Base-by-base conservation (phyloP, 1,140 invertebrate genomes). In the Bombus difficillimus region DNA sequence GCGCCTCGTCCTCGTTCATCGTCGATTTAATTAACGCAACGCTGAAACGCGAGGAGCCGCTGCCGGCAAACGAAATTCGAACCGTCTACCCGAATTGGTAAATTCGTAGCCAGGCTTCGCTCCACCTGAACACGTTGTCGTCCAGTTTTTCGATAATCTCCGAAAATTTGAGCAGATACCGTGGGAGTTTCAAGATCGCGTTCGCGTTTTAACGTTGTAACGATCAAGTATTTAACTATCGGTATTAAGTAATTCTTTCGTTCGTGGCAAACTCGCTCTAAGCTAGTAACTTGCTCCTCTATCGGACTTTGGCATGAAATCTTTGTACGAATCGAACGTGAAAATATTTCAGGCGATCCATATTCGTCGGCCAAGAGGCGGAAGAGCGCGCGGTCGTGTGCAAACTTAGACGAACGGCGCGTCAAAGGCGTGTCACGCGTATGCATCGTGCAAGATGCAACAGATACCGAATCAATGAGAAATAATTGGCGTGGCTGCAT, bases 11-110 rank as follows among this genome's bases (percentile, higher is more conserved):
- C 59, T n/a, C 25, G 4, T n/a, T 62, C 59, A 0, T 22, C 43
- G 47, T 15, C 37, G 28, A 81, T 81, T 81, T 68, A 59, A 81
- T 81, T 71, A 71, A 72, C 43, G 28, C 25, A 1, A 9, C 25
- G 47, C 1, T 57, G 47, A 71, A 71, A 81, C 79, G 66, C 47
- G 66, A 41, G 25, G 1, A 41, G 41, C 3, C n/a, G 39, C 47
- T 18, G 6, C 47, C 47, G 47, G 0, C 22, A 28, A 79, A 43
- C 34, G 10, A 53, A 47, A n/a, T 22, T 77, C 57, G 59, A 69
- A 69, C 6, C 18, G 32, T 6, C 9, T 32, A 68, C 1, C 12
- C 3, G 59, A n/a, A n/a, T n/a, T 62, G 12, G 1, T n/a, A 53
- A 53, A 22, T 22, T 53, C 47, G 47, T 18, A 18, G 47, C 10